A percentile compares a stretch with the other conserved stretches of the same genome.
Evolutionary conservation across 2,888 invertebrate genomes (phyloP).

Genomic region (Hypselothyrea guttata): DNA sequence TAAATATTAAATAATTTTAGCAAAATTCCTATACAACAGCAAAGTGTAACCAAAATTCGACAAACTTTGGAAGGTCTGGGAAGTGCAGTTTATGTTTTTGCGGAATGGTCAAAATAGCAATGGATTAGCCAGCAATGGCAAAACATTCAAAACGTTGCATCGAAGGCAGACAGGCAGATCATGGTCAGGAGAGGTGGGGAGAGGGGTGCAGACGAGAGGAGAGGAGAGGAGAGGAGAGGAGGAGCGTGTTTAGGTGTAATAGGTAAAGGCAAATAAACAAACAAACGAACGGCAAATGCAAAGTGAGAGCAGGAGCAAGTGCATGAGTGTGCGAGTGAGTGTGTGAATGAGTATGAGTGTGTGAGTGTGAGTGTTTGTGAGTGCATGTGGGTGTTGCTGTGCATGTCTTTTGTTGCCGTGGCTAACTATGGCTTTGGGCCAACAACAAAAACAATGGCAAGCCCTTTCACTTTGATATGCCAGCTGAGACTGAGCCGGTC

Average conservation of each 20-base stretch:
- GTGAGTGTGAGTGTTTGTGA: constrained; percentile 14
- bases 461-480: constrained; percentile 73
- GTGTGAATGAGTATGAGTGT: constrained; percentile 17
- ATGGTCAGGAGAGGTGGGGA: background rate
- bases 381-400: constrained; percentile 6
- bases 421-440: constrained; percentile 40
- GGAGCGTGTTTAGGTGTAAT: constrained; percentile 45
- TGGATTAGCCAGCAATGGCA: constrained; percentile 60
- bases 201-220: background rate
- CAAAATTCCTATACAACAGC: background rate
- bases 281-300: constrained; percentile 39
- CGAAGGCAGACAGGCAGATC: background rate
- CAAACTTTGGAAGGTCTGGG: background rate
- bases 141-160: constrained; percentile 35
- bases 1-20: too few relatives aligned
- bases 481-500: constrained; percentile 38
- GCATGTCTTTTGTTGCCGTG: constrained; percentile 11
- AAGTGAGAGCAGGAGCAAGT: constrained; percentile 53
- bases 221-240: background rate
- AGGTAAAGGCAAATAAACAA: constrained; percentile 65
- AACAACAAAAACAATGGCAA: constrained; percentile 29
- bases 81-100: constrained; percentile 47
- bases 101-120: constrained; percentile 45
- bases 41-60: constrained; percentile 27
- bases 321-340: background rate